These are phyloP conservation scores for Bursaphelenchus okinawaensis DNA, from an alignment of 2,888 invertebrate species.

Conservation along the genomic window DNA sequence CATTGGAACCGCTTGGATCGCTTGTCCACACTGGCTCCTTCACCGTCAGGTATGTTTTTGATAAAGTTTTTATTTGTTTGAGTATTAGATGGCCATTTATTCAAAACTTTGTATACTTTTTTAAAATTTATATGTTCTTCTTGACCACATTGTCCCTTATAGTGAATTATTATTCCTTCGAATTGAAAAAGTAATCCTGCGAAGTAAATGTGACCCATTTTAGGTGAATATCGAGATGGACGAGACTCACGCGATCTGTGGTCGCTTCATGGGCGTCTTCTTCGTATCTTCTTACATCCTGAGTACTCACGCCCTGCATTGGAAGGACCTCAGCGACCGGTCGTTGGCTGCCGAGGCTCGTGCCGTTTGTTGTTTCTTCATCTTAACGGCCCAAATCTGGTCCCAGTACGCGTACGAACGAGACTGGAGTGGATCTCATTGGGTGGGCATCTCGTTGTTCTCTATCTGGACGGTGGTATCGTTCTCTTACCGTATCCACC, in stretches of 20 bases:
- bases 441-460: conserved; percentile 55
- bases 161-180: no score
- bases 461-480: conserved; percentile 52
- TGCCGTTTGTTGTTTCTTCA: conserved; percentile 46
- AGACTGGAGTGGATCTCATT: conserved; percentile 52
- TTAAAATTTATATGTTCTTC: no score
- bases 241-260: conserved; percentile 47
- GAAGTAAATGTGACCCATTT: conserved; percentile 7
- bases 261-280: conserved; percentile 52
- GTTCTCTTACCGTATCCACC: conserved; percentile 38
- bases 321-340: conserved; percentile 40
- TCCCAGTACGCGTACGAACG: conserved; percentile 49
- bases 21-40: conserved; percentile 53
- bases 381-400: conserved; percentile 54
- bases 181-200: no score
- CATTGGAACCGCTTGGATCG: conserved; percentile 53
- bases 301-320: conserved; percentile 42
- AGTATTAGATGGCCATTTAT: no score
- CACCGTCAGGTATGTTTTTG: conserved; percentile 40
- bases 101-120: background rate
- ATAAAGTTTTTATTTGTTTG: no score
- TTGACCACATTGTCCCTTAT: no score
- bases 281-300: conserved; percentile 39
- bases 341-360: conserved; percentile 44
- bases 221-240: conserved; percentile 49